Evolutionary conservation across 2,797 vertebrate genomes (phyloP).

Genomic region (Denticeps clupeoides): DNA sequence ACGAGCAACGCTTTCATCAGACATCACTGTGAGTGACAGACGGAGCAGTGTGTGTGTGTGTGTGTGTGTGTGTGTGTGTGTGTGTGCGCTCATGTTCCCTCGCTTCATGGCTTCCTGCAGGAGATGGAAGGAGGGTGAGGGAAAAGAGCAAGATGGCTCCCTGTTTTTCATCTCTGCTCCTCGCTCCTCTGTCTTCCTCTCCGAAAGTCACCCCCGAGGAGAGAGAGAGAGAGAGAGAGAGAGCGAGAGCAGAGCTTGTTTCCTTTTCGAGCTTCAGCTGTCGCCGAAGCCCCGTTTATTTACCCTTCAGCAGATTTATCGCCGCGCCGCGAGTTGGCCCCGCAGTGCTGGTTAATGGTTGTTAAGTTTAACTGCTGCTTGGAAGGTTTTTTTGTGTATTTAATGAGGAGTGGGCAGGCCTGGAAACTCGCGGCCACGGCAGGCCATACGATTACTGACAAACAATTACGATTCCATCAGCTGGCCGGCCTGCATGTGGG

Average conservation of each 20-base stretch:
- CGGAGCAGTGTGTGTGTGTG: too few relatives aligned
- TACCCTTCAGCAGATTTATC: conserved; percentile 1
- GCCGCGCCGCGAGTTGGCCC: not conserved
- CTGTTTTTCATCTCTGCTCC: conserved; percentile 1
- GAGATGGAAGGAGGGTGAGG: not conserved
- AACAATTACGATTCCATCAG: too few relatives aligned
- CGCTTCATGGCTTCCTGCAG: not conserved
- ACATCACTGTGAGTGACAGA: conserved; percentile 7
- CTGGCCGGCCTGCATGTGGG: too few relatives aligned
- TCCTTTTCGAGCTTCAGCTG: not conserved
- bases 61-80: too few relatives aligned
- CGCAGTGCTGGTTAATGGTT: not conserved
- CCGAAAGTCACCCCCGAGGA: not conserved
- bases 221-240: too few relatives aligned
- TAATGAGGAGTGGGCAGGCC: not conserved
- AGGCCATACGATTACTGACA: too few relatives aligned
- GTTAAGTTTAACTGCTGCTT: not conserved
- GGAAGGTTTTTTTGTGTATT: not conserved
- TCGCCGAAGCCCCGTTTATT: conserved; percentile 1
- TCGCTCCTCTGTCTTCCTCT: not conserved
- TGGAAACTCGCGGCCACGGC: not conserved
- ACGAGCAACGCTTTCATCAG: conserved; percentile 14
- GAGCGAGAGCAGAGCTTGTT: not conserved
- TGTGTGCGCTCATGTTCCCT: too few relatives aligned
- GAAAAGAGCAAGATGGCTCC: not conserved